phyloP scores from a whole-genome alignment of 2,113 vertebrate genomes.

The Excalfactoria chinensis region DNA sequence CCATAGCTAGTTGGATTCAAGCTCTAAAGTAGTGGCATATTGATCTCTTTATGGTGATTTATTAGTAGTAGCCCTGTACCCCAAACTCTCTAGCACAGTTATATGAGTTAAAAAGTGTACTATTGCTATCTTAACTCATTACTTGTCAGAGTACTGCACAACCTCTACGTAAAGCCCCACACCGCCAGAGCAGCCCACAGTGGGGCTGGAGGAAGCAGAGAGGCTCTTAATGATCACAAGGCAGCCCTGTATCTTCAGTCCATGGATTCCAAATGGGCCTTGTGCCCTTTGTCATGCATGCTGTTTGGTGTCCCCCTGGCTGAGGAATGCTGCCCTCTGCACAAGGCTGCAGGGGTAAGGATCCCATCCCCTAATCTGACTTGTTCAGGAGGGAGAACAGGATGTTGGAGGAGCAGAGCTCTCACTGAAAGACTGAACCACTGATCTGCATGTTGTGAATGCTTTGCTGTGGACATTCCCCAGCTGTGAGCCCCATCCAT shows the following conservation, averaged over 20 bases:
- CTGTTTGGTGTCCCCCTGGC: background rate
- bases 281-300: background rate
- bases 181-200: background rate
- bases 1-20: constrained; percentile 34
- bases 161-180: background rate
- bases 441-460: background rate
- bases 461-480: background rate
- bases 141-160: background rate
- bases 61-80: constrained; percentile 32
- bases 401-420: background rate
- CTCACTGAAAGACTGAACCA: background rate
- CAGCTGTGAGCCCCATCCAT: background rate
- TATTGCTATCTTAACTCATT: background rate
- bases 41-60: constrained; percentile 54
- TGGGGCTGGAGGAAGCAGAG: background rate
- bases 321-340: background rate
- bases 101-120: background rate
- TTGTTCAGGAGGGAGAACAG: background rate
- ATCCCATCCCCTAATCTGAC: background rate
- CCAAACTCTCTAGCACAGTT: background rate
- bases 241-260: background rate
- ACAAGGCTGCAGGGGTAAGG: background rate
- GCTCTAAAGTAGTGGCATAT: constrained; percentile 36
- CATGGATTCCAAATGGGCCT: background rate
- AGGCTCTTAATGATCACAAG: background rate